Evolutionary conservation across 2,797 vertebrate species (phyloP), one percentile per base, ranked within the genome.

Genomic region (Orestias chungarensis): DNA sequence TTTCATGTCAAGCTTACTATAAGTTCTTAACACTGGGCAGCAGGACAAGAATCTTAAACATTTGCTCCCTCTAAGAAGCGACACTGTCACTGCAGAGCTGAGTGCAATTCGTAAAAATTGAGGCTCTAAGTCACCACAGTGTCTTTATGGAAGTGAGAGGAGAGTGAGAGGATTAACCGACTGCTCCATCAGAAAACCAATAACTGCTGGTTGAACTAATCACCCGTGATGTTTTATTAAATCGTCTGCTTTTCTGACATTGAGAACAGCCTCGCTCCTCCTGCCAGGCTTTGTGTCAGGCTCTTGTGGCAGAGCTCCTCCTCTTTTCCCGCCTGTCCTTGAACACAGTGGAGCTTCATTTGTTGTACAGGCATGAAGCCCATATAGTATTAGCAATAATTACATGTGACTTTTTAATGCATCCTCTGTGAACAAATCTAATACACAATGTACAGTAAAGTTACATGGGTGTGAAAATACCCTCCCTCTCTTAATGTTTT

Each of bases 141-240:
- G 89, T 92, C 89, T 93, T 93, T 78, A 90, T 89, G 85, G 86
- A 91, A 81, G 79, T 81, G 82, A 88, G 88, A 84, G 78, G 82
- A 85, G 83, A 90, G 86, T 67, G 88, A 83, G 88, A 76, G 88
- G 88, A 93, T 93, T 94, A 94, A 93, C 84, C 91, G 87, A 90
- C 86, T 90, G 87, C 92, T 93, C 90, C 88, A 91, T 93, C 91
- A 92, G 82, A 88, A 91, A 92, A 93, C 91, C 90, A 92, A 92
- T 93, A 93, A 91, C 89, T 74, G 83, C 65, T 76, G 87, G 85
- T 85, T 88, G 81, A 90, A 89, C 89, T 93, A 92, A 93, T 93
- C 91, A 93, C 86, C 91, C 83, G 77, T 90, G 90, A 93, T 92
- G 91, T 91, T 93, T 92, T 92, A 92, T 93, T 93, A 93, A 92